Evolutionary conservation across 2,797 vertebrate species (phyloP).

Genomic region (Pangasius macronema): DNA sequence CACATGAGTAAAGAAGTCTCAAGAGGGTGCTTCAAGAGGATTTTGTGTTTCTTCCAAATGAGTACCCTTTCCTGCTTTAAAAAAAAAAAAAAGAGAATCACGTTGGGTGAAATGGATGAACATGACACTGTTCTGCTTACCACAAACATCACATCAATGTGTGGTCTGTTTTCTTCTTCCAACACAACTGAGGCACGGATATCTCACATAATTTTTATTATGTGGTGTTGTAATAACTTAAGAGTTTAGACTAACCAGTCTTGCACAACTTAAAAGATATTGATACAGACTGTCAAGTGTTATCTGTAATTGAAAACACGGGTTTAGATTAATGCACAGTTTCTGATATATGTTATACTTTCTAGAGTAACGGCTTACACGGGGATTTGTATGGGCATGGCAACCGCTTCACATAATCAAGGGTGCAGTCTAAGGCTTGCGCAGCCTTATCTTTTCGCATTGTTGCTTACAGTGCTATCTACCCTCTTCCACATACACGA

Average conservation of each 20-base stretch:
- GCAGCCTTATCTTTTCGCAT: not conserved
- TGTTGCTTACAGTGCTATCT: not conserved
- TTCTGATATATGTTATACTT: not conserved
- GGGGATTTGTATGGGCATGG: not conserved
- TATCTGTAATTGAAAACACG: not conserved
- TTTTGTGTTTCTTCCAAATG: not conserved
- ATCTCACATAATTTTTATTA: not conserved
- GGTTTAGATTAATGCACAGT: not conserved
- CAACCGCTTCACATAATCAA: not conserved
- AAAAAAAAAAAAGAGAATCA: not conserved
- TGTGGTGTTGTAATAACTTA: too few relatives aligned
- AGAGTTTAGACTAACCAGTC: too few relatives aligned
- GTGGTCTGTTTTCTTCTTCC: not conserved
- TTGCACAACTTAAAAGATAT: too few relatives aligned
- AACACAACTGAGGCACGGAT: not conserved
- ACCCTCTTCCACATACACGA: too few relatives aligned
- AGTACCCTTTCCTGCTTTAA: not conserved
- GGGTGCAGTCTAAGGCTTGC: not conserved
- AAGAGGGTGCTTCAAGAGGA: not conserved
- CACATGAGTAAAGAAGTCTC: not conserved
- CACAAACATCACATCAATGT: not conserved
- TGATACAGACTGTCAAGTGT: too few relatives aligned
- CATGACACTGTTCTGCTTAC: not conserved
- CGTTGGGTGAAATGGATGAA: not conserved
- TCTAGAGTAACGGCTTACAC: not conserved